Evolutionary conservation across 2,113 vertebrate genomes (phyloP), one percentile per base, ranked within the genome.

Genomic region (Myiagra hebetior): DNA sequence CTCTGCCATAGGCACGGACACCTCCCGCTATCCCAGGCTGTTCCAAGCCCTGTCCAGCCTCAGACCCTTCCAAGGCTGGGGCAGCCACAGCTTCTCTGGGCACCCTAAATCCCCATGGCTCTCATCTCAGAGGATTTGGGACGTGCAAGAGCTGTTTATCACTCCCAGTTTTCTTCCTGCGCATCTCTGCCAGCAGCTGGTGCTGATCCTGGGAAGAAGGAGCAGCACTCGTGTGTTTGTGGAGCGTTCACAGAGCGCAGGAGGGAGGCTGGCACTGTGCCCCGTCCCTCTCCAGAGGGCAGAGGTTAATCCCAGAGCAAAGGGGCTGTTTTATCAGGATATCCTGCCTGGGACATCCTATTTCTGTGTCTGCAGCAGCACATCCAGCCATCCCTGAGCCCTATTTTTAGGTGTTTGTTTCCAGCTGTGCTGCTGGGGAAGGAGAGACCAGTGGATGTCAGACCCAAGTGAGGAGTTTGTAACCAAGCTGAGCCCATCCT

Each of bases 271-370:
- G 90, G 78, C 70, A 8, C 46, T 2, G 57, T 0, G 20, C 86
- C 72, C 23, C 1, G 0, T 28, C 44, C 63, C 52, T 84, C 46
- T 60, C 15, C 65, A 23, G 57, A 63, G 77, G 89, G 57, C 59
- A 89, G 59, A 75, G 91, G 47, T 60, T 68, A 59, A 64, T 94
- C 91, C 84, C 65, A 28, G 23, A 87, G 62, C 6, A 13, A 72
- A 59, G 77, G 11, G 31, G 53, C 63, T 78, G 60, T 47, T 68
- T 49, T 37, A 37, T 47, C 95, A 89, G 96, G 93, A 96, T 76
- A 96, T 95, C 95, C 93, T 91, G 93, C 83, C 57, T 19, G 24
- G 65, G 57, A 95, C 89, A 91, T 95, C 94, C 95, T 95, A 67
- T 79, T 78, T 27, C 75, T 84, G 83, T 53, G 55, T 21, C 78